Percentiles rank a stretch among this genome's conserved stretches.
Evolutionary conservation across 2,888 invertebrate genomes (phyloP).

Genomic region (Anorthoa munda): DNA sequence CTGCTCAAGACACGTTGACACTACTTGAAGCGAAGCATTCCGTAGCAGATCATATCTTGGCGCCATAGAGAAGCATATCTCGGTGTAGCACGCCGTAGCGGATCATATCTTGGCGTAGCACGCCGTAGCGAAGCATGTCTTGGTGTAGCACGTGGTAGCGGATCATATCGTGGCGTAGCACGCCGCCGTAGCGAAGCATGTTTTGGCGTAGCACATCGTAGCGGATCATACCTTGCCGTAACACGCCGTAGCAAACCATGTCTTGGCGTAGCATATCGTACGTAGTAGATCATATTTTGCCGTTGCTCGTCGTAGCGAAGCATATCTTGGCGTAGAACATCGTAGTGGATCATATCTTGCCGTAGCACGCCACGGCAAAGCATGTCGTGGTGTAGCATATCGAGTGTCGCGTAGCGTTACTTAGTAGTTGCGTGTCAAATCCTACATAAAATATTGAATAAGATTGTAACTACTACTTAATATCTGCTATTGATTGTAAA

Average conservation of each 20-base stretch:
- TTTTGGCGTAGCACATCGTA: not conserved
- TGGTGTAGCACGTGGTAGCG: not conserved
- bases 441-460: not conserved
- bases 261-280: constrained; percentile 17
- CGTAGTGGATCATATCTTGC: not conserved
- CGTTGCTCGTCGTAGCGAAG: constrained; percentile 16
- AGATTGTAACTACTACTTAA: not conserved
- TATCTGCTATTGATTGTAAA: not conserved
- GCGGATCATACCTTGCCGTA: not conserved
- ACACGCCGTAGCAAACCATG: not conserved
- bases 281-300: not conserved
- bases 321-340: not conserved
- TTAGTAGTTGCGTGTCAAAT: not conserved
- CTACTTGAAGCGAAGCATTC: not conserved
- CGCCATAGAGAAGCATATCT: not conserved
- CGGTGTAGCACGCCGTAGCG: not conserved
- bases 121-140: constrained; percentile 2
- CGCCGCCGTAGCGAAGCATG: not conserved
- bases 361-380: not conserved
- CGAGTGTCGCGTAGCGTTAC: not conserved
- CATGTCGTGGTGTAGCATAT: not conserved
- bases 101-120: constrained; percentile 5
- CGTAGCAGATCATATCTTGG: not conserved
- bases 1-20: not conserved
- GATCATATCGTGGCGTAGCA: not conserved